Base-by-base conservation (phyloP, 2,113 vertebrate species). In the Marmota flaviventris region DNA sequence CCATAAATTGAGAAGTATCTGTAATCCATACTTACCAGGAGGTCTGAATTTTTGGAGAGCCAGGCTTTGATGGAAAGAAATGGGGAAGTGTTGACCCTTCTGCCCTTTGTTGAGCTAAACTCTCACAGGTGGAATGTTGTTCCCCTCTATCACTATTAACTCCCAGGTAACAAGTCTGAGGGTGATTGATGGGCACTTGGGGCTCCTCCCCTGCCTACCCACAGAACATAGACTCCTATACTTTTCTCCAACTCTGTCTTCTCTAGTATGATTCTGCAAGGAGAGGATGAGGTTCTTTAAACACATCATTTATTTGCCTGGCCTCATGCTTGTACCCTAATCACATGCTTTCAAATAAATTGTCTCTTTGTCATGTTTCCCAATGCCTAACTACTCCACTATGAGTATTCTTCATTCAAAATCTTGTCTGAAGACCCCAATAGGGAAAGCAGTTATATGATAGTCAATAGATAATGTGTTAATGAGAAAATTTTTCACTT, bases 221-320 rank as follows among this genome's bases (percentile, higher is more conserved):
- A 5, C 1, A 53, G 25, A 65, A 82, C 67, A 27, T 56, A 91
- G 37, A 61, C 9, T 32, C 48, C 75, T 69, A 39, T 29, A 7
- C 16, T 58, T 51, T 37, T 39, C 39, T 90, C 48, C 10, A 81
- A 27, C 8, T 75, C 56, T 81, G 27, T n/a, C 48, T 90, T 93
- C n/a, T 63, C 82, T 90, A 85, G 51, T 69, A 72, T 42, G 69
- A 70, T 85, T 93, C 79, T 90, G n/a, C 16, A 77, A 94, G 24
- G 39, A 94, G 79, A 69, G 61, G 32, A 86, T 39, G 25, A 75
- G 10, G 10, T 67, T 91, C 37, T 75, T 11, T 76, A 81, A 93
- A 91, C 20, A 91, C 48, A 20, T 27, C 51, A 24, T 78, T 61
- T 27, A 27, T 73, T 78, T 79, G 56, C 73, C 63, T 42, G 22